A percentile compares a stretch with the other conserved stretches of the same genome.
Conservation (phyloP, 2,888 invertebrate species). For the Sarcophaga subvicina region DNA sequence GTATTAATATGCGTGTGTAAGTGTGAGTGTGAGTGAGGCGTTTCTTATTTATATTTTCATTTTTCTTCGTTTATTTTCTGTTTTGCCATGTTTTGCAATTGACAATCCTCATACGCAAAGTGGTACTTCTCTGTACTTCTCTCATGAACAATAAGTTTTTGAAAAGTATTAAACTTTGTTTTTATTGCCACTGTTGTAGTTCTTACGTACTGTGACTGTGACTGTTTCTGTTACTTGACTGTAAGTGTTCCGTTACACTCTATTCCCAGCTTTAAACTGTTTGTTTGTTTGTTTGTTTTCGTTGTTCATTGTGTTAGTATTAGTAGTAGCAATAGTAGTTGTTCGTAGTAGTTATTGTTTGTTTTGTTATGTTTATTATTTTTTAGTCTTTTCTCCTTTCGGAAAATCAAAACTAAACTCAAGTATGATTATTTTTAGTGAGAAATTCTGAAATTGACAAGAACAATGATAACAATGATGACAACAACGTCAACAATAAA, state of each 20-base stretch:
- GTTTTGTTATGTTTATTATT: slow-evolving; percentile 31
- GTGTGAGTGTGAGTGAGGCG: slow-evolving; percentile 28
- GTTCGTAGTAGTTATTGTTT: neutral
- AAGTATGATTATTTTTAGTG: slow-evolving; percentile 44
- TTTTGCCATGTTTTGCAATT: slow-evolving; percentile 58
- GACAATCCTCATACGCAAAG: slow-evolving; percentile 69
- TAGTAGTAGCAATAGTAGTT: neutral
- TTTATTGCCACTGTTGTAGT: slow-evolving; percentile 18
- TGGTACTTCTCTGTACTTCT: slow-evolving; percentile 54
- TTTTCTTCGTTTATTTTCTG: slow-evolving; percentile 35
- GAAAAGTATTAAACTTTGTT: slow-evolving; percentile 55
- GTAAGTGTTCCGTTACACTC: neutral
- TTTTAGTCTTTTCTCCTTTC: slow-evolving; percentile 24
- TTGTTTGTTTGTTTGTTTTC: slow-evolving; percentile 11
- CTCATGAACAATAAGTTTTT: slow-evolving; percentile 49
- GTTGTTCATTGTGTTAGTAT: neutral
- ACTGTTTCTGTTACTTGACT: too few species aligned
- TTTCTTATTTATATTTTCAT: slow-evolving; percentile 23
- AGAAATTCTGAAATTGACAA: slow-evolving; percentile 54
- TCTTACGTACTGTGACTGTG: neutral
- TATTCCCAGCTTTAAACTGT: neutral
- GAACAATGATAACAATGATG: slow-evolving; percentile 28
- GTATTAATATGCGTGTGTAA: neutral
- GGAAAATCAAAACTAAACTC: slow-evolving; percentile 34
- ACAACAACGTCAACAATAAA: slow-evolving; percentile 15